These are phyloP conservation scores for Orbicella faveolata DNA, from an alignment of 64 coral and sea anemone genomes.

Conservation along the genomic window DNA sequence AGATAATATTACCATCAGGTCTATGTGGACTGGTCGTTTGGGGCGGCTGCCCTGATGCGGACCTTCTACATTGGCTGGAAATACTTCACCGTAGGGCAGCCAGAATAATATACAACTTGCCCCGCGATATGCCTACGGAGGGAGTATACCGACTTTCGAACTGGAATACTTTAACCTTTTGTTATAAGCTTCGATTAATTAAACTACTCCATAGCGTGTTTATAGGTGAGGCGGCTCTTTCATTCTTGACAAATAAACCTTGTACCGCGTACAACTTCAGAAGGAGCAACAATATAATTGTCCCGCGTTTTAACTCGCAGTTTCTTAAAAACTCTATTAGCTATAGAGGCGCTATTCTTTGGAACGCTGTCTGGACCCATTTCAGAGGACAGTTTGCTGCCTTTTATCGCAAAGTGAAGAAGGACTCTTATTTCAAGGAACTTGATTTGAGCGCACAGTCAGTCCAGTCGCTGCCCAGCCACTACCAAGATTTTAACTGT, in stretches of 20 bases:
- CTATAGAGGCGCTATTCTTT: conserved; percentile 5
- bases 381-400: not conserved
- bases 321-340: not conserved
- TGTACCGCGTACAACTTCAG: too few relatives aligned
- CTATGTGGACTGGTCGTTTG: too few relatives aligned
- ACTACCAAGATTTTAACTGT: not conserved
- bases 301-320: not conserved
- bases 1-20: too few relatives aligned
- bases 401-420: conserved; percentile 14
- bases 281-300: too few relatives aligned
- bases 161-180: not conserved
- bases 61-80: too few relatives aligned
- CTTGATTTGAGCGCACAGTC: not conserved
- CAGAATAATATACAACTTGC: too few relatives aligned
- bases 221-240: not conserved
- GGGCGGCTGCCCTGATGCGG: too few relatives aligned
- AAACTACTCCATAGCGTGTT: not conserved
- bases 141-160: too few relatives aligned
- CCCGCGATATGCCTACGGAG: too few relatives aligned
- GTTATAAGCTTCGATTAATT: not conserved
- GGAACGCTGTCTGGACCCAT: not conserved
- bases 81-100: too few relatives aligned
- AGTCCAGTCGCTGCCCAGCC: not conserved
- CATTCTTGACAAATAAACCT: not conserved
- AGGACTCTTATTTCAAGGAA: not conserved